Percentiles rank a stretch among this genome's conserved stretches.
These are phyloP conservation scores for Odocoileus virginianus DNA, from an alignment of 2,113 vertebrate species.

Conservation along the genomic window DNA sequence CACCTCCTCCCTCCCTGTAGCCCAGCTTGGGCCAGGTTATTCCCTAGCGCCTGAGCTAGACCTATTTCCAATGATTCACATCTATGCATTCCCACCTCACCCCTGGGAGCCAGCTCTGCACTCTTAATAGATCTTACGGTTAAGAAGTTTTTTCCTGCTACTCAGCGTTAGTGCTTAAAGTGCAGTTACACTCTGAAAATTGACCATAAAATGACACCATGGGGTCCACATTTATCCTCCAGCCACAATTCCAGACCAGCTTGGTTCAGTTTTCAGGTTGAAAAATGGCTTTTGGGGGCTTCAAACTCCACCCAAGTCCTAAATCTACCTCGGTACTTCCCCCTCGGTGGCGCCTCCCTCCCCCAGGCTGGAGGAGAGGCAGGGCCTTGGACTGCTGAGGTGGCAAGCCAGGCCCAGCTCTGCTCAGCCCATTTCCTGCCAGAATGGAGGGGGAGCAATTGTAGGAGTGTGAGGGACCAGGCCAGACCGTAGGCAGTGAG, in stretches of 20 bases:
- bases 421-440: background rate
- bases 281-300: slow-evolving; percentile 69
- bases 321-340: slow-evolving; percentile 57
- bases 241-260: slow-evolving; percentile 71
- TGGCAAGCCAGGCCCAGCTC: background rate
- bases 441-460: background rate
- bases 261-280: slow-evolving; percentile 71
- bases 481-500: background rate
- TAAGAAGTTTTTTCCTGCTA: slow-evolving; percentile 77
- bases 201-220: slow-evolving; percentile 76
- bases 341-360: slow-evolving; percentile 12
- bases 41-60: slow-evolving; percentile 47
- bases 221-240: slow-evolving; percentile 73
- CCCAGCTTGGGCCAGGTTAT: slow-evolving; percentile 14
- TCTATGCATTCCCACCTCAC: slow-evolving; percentile 60
- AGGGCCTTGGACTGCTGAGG: background rate
- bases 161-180: slow-evolving; percentile 74
- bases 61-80: slow-evolving; percentile 68
- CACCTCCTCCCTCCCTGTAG: background rate
- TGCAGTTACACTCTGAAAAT: slow-evolving; percentile 75
- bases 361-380: background rate
- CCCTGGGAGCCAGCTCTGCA: slow-evolving; percentile 67
- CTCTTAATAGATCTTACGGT: slow-evolving; percentile 75
- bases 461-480: background rate
- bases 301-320: slow-evolving; percentile 67